A percentile compares a stretch with the other conserved stretches of the same genome.
These are phyloP conservation scores for Puntigrus tetrazona DNA, from an alignment of 2,113 vertebrate species.

Conservation along the genomic window DNA sequence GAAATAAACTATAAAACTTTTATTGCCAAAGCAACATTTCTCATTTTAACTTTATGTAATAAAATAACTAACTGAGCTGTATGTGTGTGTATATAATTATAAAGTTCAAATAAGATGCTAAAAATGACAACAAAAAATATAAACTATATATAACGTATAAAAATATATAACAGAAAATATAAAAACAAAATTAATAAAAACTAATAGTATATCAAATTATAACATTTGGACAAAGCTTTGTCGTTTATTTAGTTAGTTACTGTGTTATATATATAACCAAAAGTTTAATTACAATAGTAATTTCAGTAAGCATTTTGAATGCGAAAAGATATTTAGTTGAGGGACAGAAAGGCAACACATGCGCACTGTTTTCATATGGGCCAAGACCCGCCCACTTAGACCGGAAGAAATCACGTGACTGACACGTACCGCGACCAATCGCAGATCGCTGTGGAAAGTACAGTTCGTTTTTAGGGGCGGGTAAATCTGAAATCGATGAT, in stretches of 20 bases:
- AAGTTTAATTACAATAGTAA: background rate
- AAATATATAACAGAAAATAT: too few species aligned
- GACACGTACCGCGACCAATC: background rate
- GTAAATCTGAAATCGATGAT: constrained; percentile 18
- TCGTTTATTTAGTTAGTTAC: background rate
- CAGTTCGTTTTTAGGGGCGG: constrained; percentile 14
- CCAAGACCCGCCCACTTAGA: background rate
- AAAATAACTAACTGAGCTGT: too few species aligned
- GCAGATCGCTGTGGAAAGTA: background rate
- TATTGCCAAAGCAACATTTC: background rate
- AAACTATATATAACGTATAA: too few species aligned
- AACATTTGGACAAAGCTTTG: background rate
- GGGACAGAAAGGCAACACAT: background rate
- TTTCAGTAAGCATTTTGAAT: background rate
- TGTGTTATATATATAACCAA: background rate
- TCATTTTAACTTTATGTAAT: too few species aligned
- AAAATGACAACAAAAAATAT: too few species aligned
- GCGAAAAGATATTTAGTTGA: background rate
- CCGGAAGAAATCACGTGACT: background rate
- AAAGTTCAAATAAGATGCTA: too few species aligned
- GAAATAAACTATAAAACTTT: background rate
- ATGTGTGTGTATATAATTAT: too few species aligned
- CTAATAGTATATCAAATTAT: too few species aligned
- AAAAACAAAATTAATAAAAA: too few species aligned
- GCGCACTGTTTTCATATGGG: too few species aligned